Evolutionary conservation across 2,888 invertebrate species (phyloP), one percentile per base, ranked within the genome.

Genomic region (Euzetes globulus): DNA sequence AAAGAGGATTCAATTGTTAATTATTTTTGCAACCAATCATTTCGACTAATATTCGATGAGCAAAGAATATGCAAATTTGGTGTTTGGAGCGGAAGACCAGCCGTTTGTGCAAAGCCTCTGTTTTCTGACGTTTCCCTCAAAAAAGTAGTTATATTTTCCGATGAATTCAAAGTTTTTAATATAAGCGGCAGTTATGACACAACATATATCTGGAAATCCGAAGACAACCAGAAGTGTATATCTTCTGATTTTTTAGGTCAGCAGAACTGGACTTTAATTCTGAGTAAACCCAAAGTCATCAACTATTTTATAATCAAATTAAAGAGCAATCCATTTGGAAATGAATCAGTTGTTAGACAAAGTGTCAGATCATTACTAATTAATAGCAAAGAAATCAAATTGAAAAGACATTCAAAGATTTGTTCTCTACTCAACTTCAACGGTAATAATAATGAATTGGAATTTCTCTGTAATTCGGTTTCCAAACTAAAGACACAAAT

Each of bases 31-130:
- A 63, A 63, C 15, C 9, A 63, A 22, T 63, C 63, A 11, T 63
- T 22, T 33, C 63, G 63, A 7, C 33, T 63, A 3, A 25, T 63
- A 1, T 33, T 29, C 17, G 33, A 63, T 33, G 63, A 15, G 11
- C 63, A 17, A 29, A 27, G 63, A 29, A 29, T 63, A 29, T 63
- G 63, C 29, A 63, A 63, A 63, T n/a, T 63, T 29, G 63, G 63
- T 29, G 63, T 63, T 29, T 63, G 63, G 63, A 63, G 29, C 29
- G 63, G 63, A 63, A 27, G 33, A 17, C 63, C 63, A 63, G 22
- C 33, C 17, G n/a, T 63, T 63, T 63, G 63, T 29, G 63, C 63
- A 6, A 29, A 29, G 11, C 63, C 63, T 29, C 27, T 63, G 4
- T 4, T 3, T 9, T 7, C 9, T n/a, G 33, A 33, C 22, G n/a